phyloP scores from a whole-genome alignment of 2,113 vertebrate species.

The Catharus bicknelli region DNA sequence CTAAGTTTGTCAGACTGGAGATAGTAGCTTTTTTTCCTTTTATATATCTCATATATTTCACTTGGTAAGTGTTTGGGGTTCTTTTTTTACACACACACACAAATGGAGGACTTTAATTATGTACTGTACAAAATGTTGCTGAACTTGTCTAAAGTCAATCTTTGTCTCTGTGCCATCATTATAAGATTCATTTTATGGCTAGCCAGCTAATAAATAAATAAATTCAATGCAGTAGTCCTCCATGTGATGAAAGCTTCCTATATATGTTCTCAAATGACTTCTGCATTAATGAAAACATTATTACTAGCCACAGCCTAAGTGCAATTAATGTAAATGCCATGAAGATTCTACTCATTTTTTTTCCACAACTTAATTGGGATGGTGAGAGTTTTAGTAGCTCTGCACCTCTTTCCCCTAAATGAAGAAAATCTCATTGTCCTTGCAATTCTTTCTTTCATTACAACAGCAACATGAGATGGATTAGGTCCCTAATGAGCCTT shows the following conservation, averaged over 20 bases:
- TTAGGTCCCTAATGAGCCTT: conserved; percentile 48
- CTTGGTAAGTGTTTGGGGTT: background rate
- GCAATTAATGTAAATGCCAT: conserved; percentile 40
- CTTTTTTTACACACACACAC: accelerated
- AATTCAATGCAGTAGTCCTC: background rate
- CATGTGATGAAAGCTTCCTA: background rate
- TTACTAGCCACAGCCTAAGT: background rate
- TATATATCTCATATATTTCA: background rate
- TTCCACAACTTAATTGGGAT: conserved; percentile 38
- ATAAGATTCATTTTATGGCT: background rate
- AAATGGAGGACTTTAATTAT: background rate
- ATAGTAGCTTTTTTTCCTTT: background rate
- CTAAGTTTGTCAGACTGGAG: background rate
- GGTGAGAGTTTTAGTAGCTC: conserved; percentile 27
- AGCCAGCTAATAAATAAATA: background rate
- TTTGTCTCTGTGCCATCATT: background rate
- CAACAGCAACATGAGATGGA: conserved; percentile 34
- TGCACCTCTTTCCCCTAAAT: conserved; percentile 31
- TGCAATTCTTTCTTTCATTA: conserved; percentile 43
- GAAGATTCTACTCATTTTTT: background rate
- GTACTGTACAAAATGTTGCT: background rate
- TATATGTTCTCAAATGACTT: conserved; percentile 17
- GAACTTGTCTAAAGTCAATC: background rate
- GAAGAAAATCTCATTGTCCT: conserved; percentile 43
- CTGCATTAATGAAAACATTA: conserved; percentile 34